A percentile compares a stretch with the other conserved stretches of the same genome.
Conservation (phyloP, 2,888 invertebrate genomes). For the Hoplodrina blanda region DNA sequence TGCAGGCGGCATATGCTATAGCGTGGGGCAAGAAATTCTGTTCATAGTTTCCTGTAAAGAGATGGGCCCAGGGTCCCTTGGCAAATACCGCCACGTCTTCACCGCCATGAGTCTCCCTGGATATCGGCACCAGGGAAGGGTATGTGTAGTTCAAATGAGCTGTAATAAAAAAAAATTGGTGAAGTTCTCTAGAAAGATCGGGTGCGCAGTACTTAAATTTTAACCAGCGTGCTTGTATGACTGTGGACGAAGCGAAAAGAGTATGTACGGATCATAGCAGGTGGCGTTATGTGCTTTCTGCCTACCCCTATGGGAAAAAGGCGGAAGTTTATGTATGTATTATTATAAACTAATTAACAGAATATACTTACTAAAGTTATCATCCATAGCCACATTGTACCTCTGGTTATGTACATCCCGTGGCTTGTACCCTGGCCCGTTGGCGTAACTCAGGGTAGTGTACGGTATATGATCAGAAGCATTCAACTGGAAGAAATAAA, state of each 20-base stretch:
- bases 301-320: too few species aligned
- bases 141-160: slow-evolving; percentile 86
- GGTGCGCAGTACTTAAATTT: too few species aligned
- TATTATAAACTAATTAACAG: neutral
- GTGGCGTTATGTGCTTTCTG: too few species aligned
- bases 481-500: slow-evolving; percentile 80
- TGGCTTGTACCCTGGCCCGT: slow-evolving; percentile 92
- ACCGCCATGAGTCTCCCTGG: slow-evolving; percentile 93
- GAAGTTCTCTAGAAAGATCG: too few species aligned
- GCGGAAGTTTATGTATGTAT: too few species aligned
- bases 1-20: slow-evolving; percentile 93
- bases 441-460: slow-evolving; percentile 93
- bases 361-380: slow-evolving; percentile 78
- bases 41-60: slow-evolving; percentile 95
- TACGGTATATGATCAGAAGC: slow-evolving; percentile 91
- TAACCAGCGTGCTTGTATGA: too few species aligned
- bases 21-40: slow-evolving; percentile 95
- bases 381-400: slow-evolving; percentile 77
- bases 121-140: slow-evolving; percentile 91
- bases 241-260: too few species aligned
- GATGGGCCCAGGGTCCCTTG: slow-evolving; percentile 94
- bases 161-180: slow-evolving; percentile 68
- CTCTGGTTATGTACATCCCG: slow-evolving; percentile 63
- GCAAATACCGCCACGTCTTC: slow-evolving; percentile 96
- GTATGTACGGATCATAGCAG: too few species aligned